Conservation (phyloP, 1,140 invertebrate species). For the Drosophila paulistorum region DNA sequence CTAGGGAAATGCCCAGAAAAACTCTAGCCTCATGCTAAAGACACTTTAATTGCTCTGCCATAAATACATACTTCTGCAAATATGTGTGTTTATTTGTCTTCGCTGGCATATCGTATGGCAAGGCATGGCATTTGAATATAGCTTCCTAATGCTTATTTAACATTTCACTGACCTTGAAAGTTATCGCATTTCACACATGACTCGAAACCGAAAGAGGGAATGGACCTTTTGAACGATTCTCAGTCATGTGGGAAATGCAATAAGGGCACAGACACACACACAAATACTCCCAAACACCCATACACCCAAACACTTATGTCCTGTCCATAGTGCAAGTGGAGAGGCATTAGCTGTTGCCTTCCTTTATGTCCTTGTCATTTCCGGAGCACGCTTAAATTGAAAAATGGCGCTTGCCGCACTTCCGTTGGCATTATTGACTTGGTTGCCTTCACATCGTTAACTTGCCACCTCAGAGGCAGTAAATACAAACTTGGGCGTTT, state of each 20-base stretch:
- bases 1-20: slow-evolving; percentile 30
- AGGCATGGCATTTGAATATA: slow-evolving; percentile 43
- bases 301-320: neutral
- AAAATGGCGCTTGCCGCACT: slow-evolving; percentile 73
- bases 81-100: slow-evolving; percentile 30
- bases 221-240: slow-evolving; percentile 24
- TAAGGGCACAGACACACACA: slow-evolving; percentile 26
- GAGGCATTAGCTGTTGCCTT: slow-evolving; percentile 26
- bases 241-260: slow-evolving; percentile 55
- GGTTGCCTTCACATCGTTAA: slow-evolving; percentile 58
- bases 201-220: slow-evolving; percentile 5
- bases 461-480: slow-evolving; percentile 44
- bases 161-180: slow-evolving; percentile 67
- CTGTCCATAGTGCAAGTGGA: slow-evolving; percentile 4
- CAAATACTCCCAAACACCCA: neutral
- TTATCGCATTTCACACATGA: slow-evolving; percentile 60
- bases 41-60: slow-evolving; percentile 74
- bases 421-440: slow-evolving; percentile 66
- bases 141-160: slow-evolving; percentile 67
- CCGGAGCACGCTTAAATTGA: slow-evolving; percentile 67
- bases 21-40: slow-evolving; percentile 60
- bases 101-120: slow-evolving; percentile 30
- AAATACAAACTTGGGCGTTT: slow-evolving; percentile 43
- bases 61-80: slow-evolving; percentile 25
- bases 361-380: slow-evolving; percentile 52